phyloP scores from a whole-genome alignment of 2,113 vertebrate species.

The Rhabdomys dilectus region DNA sequence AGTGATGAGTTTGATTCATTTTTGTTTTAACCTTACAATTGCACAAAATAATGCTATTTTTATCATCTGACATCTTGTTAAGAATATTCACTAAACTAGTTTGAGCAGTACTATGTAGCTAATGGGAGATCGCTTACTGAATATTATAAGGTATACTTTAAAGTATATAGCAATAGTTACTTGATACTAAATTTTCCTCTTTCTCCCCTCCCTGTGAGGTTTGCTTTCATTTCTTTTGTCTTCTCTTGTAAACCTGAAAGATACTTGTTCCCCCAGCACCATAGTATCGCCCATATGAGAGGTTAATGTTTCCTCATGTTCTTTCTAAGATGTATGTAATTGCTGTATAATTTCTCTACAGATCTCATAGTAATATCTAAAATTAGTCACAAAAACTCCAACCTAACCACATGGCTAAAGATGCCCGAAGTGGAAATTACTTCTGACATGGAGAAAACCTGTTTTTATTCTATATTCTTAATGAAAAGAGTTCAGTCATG shows the following conservation, averaged over 20 bases:
- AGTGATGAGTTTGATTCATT: not conserved
- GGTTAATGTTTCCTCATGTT: not conserved
- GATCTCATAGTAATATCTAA: conserved; percentile 9
- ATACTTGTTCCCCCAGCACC: not conserved
- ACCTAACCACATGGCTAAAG: not conserved
- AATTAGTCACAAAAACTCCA: not conserved
- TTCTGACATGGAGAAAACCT: not conserved
- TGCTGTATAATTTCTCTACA: conserved; percentile 32
- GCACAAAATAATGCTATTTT: not conserved
- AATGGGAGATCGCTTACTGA: not conserved
- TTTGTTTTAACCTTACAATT: conserved; percentile 22
- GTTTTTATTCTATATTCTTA: not conserved
- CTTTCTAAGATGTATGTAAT: not conserved
- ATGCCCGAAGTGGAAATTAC: conserved; percentile 33
- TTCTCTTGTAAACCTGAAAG: conserved; percentile 17
- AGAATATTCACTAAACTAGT: not conserved
- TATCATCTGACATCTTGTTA: not conserved
- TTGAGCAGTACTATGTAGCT: not conserved
- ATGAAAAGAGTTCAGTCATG: not conserved
- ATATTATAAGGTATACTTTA: not conserved
- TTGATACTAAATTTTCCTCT: not conserved
- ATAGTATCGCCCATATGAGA: not conserved
- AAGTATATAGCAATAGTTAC: not conserved
- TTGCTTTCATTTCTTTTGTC: not conserved
- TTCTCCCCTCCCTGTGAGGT: rapidly evolving